phyloP scores from a whole-genome alignment of 2,797 vertebrate genomes.

The Mus spretus region DNA sequence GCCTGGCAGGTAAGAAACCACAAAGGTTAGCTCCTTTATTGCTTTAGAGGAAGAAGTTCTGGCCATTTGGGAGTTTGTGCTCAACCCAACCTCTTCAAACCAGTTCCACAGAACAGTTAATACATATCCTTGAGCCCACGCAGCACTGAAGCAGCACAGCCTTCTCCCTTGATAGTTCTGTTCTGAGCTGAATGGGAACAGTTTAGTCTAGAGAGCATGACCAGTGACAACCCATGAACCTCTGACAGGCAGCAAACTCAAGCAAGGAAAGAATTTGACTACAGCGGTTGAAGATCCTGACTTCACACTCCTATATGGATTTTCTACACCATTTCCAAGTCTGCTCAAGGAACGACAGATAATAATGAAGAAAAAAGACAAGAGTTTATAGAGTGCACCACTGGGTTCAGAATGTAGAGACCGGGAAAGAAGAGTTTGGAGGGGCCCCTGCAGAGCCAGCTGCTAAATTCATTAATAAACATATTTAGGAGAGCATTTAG shows the following conservation, averaged over 20 bases:
- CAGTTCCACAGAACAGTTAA: constrained; percentile 1
- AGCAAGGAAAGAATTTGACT: not conserved
- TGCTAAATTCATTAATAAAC: constrained; percentile 69
- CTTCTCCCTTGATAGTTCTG: not conserved
- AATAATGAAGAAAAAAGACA: not conserved
- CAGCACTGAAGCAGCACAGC: not conserved
- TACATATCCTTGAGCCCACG: constrained; percentile 5
- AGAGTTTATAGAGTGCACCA: not conserved
- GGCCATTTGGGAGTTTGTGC: not conserved
- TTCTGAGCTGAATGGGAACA: not conserved
- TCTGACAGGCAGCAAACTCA: not conserved
- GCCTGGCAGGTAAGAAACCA: constrained; percentile 63
- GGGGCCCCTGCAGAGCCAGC: constrained; percentile 14
- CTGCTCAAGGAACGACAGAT: constrained; percentile 2
- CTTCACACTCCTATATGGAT: not conserved
- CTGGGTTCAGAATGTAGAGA: constrained; percentile 23
- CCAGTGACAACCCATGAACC: not conserved
- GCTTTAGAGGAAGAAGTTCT: not conserved
- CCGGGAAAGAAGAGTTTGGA: constrained; percentile 20
- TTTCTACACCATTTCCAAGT: constrained; percentile 43
- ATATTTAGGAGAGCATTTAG: constrained; percentile 41
- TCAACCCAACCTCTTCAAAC: not conserved
- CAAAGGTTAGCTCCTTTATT: constrained; percentile 35
- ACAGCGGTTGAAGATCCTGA: not conserved
- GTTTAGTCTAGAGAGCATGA: not conserved